These are phyloP conservation scores for Liposcelis brunnea DNA, from an alignment of 2,888 invertebrate genomes.

Conservation along the genomic window DNA sequence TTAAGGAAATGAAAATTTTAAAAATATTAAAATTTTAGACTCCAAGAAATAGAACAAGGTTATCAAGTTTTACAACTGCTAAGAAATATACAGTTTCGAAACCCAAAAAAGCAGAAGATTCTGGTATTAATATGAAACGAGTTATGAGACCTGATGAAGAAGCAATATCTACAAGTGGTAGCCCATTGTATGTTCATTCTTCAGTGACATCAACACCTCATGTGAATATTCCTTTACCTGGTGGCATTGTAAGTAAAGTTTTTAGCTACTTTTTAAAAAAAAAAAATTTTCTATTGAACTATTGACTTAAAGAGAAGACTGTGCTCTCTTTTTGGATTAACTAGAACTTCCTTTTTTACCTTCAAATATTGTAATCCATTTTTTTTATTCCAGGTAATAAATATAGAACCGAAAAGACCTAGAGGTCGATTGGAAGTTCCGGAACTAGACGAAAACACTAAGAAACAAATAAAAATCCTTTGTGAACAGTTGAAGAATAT, in stretches of 20 bases:
- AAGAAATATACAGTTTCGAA: constrained; percentile 5
- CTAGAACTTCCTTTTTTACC: too few species aligned
- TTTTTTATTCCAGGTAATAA: neutral
- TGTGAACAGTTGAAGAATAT: too few species aligned
- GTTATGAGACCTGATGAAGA: constrained; percentile 4
- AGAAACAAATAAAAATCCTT: too few species aligned
- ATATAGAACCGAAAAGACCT: neutral
- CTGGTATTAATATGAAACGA: constrained; percentile 2
- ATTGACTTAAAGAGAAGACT: too few species aligned
- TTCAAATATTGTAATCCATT: too few species aligned
- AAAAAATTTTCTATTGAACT: neutral
- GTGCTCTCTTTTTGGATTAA: too few species aligned
- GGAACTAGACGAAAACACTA: too few species aligned
- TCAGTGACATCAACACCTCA: neutral
- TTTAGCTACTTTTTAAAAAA: neutral
- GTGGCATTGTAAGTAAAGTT: neutral
- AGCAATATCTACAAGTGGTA: constrained; percentile 4
- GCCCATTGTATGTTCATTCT: constrained; percentile 1
- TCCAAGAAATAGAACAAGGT: too few species aligned
- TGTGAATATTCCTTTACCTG: neutral
- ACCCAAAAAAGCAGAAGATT: neutral
- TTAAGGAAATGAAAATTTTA: too few species aligned
- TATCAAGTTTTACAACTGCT: neutral
- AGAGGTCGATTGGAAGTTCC: too few species aligned
- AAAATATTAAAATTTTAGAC: too few species aligned